Evolutionary conservation across 1,140 invertebrate genomes (phyloP).

Genomic region (Caenorhabditis tropicalis): DNA sequence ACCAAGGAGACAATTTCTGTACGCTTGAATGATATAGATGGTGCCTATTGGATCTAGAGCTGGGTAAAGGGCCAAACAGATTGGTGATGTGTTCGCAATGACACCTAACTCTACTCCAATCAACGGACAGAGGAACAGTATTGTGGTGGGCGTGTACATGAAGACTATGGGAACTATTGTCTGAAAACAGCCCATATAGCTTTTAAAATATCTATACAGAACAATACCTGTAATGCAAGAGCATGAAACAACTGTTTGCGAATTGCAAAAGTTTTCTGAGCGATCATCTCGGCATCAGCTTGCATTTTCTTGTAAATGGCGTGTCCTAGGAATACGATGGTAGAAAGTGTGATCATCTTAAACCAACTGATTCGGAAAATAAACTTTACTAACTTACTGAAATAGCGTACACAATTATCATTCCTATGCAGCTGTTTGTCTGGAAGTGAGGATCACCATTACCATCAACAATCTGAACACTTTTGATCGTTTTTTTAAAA

Average conservation of each 20-base stretch:
- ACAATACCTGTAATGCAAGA: not conserved
- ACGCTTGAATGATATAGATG: not conserved
- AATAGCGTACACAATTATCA: not conserved
- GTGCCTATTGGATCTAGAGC: not conserved
- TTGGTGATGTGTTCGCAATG: not conserved
- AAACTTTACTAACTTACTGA: not conserved
- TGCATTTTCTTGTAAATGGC: not conserved
- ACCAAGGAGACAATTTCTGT: not conserved
- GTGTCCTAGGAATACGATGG: too few species aligned
- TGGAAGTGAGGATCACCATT: not conserved
- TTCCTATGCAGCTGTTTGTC: not conserved
- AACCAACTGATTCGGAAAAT: too few species aligned
- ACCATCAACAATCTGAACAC: not conserved
- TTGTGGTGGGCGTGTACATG: not conserved
- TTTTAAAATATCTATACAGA: not conserved
- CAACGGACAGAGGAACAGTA: not conserved
- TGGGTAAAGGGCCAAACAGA: not conserved
- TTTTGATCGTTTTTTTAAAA: not conserved
- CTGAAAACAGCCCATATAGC: not conserved
- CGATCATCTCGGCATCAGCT: not conserved
- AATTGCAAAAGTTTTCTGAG: not conserved
- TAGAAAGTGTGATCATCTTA: too few species aligned
- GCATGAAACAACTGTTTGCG: not conserved
- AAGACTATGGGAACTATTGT: not conserved
- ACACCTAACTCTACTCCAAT: not conserved